Percentiles rank a stretch among this genome's conserved stretches.
Evolutionary conservation across 2,888 invertebrate genomes (phyloP).

Genomic region (Sipha maydis): DNA sequence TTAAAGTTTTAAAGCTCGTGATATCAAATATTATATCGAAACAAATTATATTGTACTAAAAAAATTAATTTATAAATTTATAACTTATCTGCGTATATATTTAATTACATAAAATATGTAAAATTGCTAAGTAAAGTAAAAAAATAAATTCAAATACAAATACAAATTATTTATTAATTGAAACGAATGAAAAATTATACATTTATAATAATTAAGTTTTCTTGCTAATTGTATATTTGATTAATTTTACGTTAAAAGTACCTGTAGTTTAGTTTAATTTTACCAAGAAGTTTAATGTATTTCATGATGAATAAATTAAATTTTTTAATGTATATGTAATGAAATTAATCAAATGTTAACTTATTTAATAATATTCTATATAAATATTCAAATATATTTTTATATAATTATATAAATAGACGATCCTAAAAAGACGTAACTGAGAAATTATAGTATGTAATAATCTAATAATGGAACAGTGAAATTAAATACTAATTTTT

Average conservation of each 20-base stretch:
- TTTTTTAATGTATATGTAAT: not conserved
- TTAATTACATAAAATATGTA: too few relatives aligned
- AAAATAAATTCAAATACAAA: too few relatives aligned
- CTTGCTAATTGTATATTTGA: not conserved
- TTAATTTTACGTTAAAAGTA: not conserved
- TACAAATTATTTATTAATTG: not conserved
- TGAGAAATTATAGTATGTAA: too few relatives aligned
- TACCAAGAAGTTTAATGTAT: not conserved
- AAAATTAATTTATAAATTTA: not conserved
- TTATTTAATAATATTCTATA: not conserved
- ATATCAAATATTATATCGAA: too few relatives aligned
- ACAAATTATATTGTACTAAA: too few relatives aligned
- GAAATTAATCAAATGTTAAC: not conserved
- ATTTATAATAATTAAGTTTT: conserved; percentile 12
- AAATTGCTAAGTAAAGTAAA: too few relatives aligned
- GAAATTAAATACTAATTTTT: too few relatives aligned
- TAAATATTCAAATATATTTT: too few relatives aligned
- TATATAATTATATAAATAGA: too few relatives aligned
- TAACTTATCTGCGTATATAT: too few relatives aligned
- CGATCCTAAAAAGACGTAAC: too few relatives aligned
- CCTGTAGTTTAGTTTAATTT: not conserved
- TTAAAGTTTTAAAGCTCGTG: not conserved
- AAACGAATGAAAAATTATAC: not conserved
- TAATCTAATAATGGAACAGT: too few relatives aligned
- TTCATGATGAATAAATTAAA: not conserved